Evolutionary conservation across 53 echinoderm and acorn worm species (phyloP), one percentile per base, ranked within the genome.

Genomic region (Crossaster papposus): DNA sequence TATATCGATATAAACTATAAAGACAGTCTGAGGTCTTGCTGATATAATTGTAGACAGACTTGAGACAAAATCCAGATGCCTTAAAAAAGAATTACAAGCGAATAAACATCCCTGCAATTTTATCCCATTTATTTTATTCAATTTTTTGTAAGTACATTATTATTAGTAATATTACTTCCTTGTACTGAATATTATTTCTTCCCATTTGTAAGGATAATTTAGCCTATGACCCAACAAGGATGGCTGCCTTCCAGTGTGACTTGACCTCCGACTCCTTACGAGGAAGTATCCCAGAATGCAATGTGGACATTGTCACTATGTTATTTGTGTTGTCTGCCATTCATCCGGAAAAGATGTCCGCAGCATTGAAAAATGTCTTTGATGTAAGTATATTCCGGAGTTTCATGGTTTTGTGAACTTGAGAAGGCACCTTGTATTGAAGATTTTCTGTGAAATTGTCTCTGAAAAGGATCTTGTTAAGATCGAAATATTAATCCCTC

Each of bases 241-340:
- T 97, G 79, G 89, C 92, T 22, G 97, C 93, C 70, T 97, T 97
- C 71, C 97, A 95, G 65, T 97, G 97, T 91, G 97, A 97, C 73
- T 72, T 97, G 31, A 97, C 95, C 14, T 64, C 88, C 14, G 95
- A 97, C 75, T 65, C 93, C 26, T 79, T 97, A 32, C 77, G 26
- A 34, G 55, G 82, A 50, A 85, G 78, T 65, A 91, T 97, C 24
- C 80, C 92, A 74, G 82, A 92, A 70, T 80, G 86, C 28, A 91
- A 81, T 72, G 90, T 93, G 32, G 91, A 97, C 86, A 74, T 97
- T 50, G 95, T 88, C 44, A 97, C 95, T 15, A 95, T 97, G 97
- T 82, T 97, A 78, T 97, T 97, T 93, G 97, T 97, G 7, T 88
- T 97, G 34, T 97, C 97, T 13, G 97, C 97, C 3, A 94, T 97